Conservation (phyloP, 2,113 vertebrate genomes). For the Miniopterus natalensis region DNA sequence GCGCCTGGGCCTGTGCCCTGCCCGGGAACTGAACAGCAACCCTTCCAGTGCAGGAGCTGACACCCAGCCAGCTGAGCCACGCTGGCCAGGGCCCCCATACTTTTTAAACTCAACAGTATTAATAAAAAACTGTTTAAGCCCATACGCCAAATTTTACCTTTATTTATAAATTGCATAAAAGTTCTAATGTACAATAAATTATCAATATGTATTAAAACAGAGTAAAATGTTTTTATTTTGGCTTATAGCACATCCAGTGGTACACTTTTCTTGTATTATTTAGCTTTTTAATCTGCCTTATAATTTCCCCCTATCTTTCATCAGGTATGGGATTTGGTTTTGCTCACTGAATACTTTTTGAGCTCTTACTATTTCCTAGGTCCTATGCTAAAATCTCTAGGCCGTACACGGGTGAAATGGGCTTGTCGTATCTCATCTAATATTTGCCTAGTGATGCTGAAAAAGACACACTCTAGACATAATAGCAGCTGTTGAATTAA, state of each 20-base stretch:
- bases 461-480: not conserved
- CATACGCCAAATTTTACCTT: not conserved
- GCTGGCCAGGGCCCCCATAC: not conserved
- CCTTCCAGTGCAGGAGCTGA: too few relatives aligned
- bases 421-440: not conserved
- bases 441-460: not conserved
- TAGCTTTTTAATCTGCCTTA: not conserved
- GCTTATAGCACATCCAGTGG: not conserved
- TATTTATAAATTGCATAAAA: constrained; percentile 7
- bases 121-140: not conserved
- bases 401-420: not conserved
- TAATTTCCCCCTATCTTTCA: not conserved
- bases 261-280: not conserved
- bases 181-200: not conserved
- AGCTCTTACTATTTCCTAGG: not conserved
- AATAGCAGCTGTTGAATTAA: not conserved
- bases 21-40: too few relatives aligned
- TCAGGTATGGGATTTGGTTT: not conserved
- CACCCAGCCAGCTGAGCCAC: too few relatives aligned
- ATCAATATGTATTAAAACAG: not conserved
- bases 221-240: constrained; percentile 30
- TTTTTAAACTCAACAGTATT: not conserved
- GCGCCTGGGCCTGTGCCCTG: too few relatives aligned
- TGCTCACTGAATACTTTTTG: not conserved
- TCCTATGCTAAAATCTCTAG: not conserved